Conservation (phyloP, 2,888 invertebrate genomes). For the Mesorhabditis spiculigera region DNA sequence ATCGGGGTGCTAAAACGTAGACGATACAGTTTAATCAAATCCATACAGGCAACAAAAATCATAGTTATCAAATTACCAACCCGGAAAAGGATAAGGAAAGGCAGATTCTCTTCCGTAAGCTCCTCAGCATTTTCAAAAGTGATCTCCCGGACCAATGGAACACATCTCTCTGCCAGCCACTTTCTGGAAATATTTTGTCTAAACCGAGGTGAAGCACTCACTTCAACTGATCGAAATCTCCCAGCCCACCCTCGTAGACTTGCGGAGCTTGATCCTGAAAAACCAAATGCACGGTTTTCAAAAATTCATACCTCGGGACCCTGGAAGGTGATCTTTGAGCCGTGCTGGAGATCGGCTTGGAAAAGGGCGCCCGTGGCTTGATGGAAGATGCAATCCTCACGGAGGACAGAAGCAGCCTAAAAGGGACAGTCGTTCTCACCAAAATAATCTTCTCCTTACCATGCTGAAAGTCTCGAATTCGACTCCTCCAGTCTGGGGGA, state of each 20-base stretch:
- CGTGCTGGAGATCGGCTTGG: constrained; percentile 53
- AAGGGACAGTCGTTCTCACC: constrained; percentile 55
- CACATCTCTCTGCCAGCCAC: constrained; percentile 89
- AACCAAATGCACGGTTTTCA: background rate
- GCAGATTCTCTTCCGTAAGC: constrained; percentile 40
- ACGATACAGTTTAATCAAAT: constrained; percentile 64
- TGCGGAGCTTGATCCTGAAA: background rate
- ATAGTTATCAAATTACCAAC: background rate
- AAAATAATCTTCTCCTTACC: constrained; percentile 13
- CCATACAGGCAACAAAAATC: background rate
- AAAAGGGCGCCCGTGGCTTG: constrained; percentile 53
- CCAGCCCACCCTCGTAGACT: constrained; percentile 30
- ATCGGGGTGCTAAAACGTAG: constrained; percentile 83
- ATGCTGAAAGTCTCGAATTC: constrained; percentile 73
- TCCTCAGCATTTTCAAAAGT: constrained; percentile 97
- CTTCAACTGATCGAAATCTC: constrained; percentile 40
- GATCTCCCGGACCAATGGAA: constrained; percentile 93
- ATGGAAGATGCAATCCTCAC: constrained; percentile 87
- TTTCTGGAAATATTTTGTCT: constrained; percentile 70
- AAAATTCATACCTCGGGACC: background rate
- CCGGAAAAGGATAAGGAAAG: constrained; percentile 8
- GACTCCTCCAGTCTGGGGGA: constrained; percentile 70
- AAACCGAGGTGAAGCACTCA: constrained; percentile 28
- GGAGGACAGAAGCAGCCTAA: constrained; percentile 71
- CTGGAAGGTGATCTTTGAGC: constrained; percentile 32